These are phyloP conservation scores for Synanthedon vespiformis DNA, from an alignment of 2,888 invertebrate species.

Conservation along the genomic window DNA sequence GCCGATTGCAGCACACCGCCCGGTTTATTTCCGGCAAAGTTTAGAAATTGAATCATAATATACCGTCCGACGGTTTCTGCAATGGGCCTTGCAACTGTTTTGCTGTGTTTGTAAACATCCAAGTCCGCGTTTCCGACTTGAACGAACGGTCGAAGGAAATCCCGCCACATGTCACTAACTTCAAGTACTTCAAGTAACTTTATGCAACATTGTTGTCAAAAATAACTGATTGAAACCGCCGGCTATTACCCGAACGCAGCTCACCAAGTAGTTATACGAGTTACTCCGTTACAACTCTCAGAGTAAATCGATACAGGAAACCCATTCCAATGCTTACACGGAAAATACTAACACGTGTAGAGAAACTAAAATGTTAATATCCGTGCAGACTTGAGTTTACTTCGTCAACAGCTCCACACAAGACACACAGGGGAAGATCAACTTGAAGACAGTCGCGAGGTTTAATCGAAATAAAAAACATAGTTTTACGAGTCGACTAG, in stretches of 20 bases:
- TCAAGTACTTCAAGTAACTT: too few relatives aligned
- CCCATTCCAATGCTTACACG: background rate
- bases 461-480: too few relatives aligned
- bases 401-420: too few relatives aligned
- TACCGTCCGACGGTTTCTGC: conserved; percentile 12
- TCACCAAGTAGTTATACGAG: background rate
- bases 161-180: too few relatives aligned
- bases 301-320: background rate
- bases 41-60: conserved; percentile 30
- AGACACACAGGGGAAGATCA: too few relatives aligned
- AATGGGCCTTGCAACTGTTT: conserved; percentile 19
- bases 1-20: conserved; percentile 24
- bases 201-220: background rate
- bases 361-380: background rate
- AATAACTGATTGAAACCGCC: background rate
- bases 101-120: background rate
- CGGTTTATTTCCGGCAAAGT: conserved; percentile 41
- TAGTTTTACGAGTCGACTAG: too few relatives aligned
- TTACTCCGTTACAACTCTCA: background rate
- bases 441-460: too few relatives aligned
- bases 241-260: background rate
- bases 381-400: too few relatives aligned
- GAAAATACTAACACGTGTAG: background rate
- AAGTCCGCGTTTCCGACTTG: background rate
- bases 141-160: background rate